A percentile compares a stretch with the other conserved stretches of the same genome.
Evolutionary conservation across 2,888 invertebrate genomes (phyloP).

Genomic region (Clistopyga incitator): DNA sequence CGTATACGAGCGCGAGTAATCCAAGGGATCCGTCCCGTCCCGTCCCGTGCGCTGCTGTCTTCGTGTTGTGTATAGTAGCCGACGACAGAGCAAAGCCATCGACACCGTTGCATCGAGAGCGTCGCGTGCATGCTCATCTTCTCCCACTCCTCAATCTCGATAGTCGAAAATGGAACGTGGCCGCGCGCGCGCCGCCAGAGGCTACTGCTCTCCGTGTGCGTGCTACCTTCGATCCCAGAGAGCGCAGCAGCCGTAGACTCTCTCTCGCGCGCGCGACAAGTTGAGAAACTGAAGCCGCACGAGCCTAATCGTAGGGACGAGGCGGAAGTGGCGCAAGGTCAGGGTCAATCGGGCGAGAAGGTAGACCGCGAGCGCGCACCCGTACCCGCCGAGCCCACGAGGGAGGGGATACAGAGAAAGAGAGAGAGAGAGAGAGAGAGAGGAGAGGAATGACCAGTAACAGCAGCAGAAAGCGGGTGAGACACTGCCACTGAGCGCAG

Average conservation of each 20-base stretch:
- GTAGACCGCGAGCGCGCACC: constrained; percentile 64
- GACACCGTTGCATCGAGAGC: constrained; percentile 54
- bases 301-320: constrained; percentile 78
- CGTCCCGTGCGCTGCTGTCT: neutral
- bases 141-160: constrained; percentile 53
- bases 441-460: constrained; percentile 28
- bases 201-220: neutral
- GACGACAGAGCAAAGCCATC: constrained; percentile 57
- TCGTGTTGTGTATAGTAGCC: neutral
- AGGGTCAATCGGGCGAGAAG: constrained; percentile 81
- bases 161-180: constrained; percentile 65
- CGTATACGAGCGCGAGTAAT: constrained; percentile 30
- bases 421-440: constrained; percentile 42
- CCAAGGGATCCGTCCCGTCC: constrained; percentile 39
- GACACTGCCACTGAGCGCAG: constrained; percentile 2
- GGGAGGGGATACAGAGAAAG: constrained; percentile 43
- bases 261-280: constrained; percentile 35
- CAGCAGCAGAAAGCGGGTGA: constrained; percentile 38
- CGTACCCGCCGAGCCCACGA: constrained; percentile 38
- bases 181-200: constrained; percentile 41
- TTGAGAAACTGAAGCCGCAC: constrained; percentile 40
- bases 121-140: constrained; percentile 53
- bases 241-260: constrained; percentile 52
- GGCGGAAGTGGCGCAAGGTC: constrained; percentile 84
- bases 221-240: constrained; percentile 49